Evolutionary conservation across 2,797 vertebrate species (phyloP).

Genomic region (Mico argentatus): DNA sequence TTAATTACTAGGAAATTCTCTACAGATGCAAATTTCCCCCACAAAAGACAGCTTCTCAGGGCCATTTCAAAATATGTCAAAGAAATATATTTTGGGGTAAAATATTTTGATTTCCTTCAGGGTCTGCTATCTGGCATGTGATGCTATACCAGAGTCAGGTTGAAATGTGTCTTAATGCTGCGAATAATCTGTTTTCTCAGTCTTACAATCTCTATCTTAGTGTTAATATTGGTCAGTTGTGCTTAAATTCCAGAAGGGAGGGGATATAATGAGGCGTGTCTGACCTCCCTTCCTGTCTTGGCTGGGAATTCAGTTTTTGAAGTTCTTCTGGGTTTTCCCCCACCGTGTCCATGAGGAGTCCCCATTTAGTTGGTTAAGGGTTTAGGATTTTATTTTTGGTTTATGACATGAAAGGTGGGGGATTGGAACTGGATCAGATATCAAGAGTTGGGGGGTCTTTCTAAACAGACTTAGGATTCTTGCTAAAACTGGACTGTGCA

Average conservation of each 20-base stretch:
- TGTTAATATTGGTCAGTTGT: not conserved
- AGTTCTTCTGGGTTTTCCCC: not conserved
- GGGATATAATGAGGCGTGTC: not conserved
- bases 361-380: not conserved
- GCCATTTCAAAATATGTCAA: not conserved
- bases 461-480: not conserved
- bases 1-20: not conserved
- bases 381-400: not conserved
- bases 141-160: not conserved
- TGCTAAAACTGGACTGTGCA: not conserved
- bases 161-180: not conserved
- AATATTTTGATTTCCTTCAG: not conserved
- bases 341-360: not conserved
- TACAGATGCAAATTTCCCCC: not conserved
- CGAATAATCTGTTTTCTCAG: not conserved
- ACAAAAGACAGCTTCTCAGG: not conserved
- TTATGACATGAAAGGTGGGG: not conserved
- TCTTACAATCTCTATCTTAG: not conserved
- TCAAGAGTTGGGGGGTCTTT: not conserved
- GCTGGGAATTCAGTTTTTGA: not conserved
- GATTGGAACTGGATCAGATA: not conserved
- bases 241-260: not conserved
- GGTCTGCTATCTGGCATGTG: not conserved
- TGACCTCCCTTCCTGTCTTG: not conserved
- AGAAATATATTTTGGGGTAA: not conserved